Evolutionary conservation across 2,113 vertebrate species (phyloP).

Genomic region (Cyanoliseus patagonus): DNA sequence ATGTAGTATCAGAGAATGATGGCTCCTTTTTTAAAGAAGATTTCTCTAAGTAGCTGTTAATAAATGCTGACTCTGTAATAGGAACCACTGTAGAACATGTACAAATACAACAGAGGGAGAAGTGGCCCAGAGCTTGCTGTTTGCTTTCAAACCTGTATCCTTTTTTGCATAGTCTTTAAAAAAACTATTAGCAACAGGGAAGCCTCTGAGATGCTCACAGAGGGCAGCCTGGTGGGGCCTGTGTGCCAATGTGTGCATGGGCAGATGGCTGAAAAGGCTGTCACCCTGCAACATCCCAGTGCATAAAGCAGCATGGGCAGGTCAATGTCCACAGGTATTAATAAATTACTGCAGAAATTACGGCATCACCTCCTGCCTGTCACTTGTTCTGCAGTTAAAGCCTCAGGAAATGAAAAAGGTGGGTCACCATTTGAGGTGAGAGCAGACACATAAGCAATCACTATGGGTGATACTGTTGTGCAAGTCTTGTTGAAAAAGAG

Average conservation of each 20-base stretch:
- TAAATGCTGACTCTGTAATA: background rate
- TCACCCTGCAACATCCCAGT: background rate
- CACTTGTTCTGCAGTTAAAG: background rate
- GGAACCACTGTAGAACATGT: background rate
- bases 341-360: background rate
- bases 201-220: fast-evolving
- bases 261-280: background rate
- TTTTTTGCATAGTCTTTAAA: background rate
- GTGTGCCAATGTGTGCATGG: background rate
- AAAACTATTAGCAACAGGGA: fast-evolving
- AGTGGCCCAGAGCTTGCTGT: background rate
- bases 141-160: background rate
- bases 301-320: background rate
- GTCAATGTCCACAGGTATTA: background rate
- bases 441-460: background rate
- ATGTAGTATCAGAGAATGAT: background rate
- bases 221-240: background rate
- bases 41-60: background rate
- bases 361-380: background rate
- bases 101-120: background rate
- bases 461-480: background rate
- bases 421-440: too few relatives aligned
- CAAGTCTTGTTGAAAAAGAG: background rate
- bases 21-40: background rate
- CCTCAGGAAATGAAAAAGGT: background rate